Conservation (phyloP, 1,140 invertebrate species). For the Megathymus violae region DNA sequence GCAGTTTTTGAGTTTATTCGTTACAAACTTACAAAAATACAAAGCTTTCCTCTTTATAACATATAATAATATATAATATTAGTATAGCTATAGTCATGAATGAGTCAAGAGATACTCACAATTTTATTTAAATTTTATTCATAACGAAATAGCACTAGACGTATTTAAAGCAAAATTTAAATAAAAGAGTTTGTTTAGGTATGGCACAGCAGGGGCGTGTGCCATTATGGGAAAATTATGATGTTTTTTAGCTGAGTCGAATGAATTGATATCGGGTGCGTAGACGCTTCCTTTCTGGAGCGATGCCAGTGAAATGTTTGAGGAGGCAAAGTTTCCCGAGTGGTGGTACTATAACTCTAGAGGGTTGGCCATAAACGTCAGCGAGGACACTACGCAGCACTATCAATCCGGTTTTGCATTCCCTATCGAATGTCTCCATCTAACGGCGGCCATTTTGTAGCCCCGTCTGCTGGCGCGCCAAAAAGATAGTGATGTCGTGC, state of each 20-base stretch:
- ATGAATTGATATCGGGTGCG: slow-evolving; percentile 67
- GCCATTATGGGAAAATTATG: slow-evolving; percentile 70
- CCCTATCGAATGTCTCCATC: slow-evolving; percentile 70
- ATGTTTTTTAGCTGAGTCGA: slow-evolving; percentile 72
- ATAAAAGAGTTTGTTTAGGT: slow-evolving; percentile 34
- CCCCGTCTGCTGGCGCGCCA: slow-evolving; percentile 38
- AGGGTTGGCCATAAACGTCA: slow-evolving; percentile 72
- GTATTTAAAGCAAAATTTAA: slow-evolving; percentile 25
- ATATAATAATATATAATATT: too few relatives aligned
- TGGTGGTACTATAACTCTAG: slow-evolving; percentile 60
- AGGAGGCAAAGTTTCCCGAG: slow-evolving; percentile 63
- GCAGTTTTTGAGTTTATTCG: too few relatives aligned
- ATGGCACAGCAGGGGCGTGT: slow-evolving; percentile 44
- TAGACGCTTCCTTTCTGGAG: slow-evolving; percentile 67
- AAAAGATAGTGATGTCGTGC: slow-evolving; percentile 29
- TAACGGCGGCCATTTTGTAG: slow-evolving; percentile 52
- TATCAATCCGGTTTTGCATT: slow-evolving; percentile 73
- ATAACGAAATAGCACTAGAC: slow-evolving; percentile 4
- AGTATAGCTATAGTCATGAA: too few relatives aligned
- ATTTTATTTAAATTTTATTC: slow-evolving; percentile 23
- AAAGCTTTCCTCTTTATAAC: too few relatives aligned
- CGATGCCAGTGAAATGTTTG: slow-evolving; percentile 73
- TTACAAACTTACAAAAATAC: too few relatives aligned
- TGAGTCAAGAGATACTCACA: background rate
- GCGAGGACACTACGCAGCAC: slow-evolving; percentile 57